These are phyloP conservation scores for Narcine bancroftii DNA, from an alignment of 2,113 vertebrate species.

Conservation along the genomic window DNA sequence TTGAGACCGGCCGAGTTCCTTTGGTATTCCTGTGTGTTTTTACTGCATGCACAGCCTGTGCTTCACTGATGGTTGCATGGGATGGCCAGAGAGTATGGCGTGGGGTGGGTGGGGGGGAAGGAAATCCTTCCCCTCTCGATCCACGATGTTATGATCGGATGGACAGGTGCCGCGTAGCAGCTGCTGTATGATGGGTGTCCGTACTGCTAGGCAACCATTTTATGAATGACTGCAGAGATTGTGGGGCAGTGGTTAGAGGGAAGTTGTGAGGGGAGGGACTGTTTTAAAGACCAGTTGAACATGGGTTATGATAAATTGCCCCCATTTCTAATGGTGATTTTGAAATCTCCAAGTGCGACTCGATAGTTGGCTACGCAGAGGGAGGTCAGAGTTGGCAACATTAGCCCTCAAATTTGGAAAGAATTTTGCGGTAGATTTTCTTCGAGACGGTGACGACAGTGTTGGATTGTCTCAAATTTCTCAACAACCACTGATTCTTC, in stretches of 20 bases:
- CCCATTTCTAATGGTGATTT: too few species aligned
- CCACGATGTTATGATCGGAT: background rate
- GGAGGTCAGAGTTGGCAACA: background rate
- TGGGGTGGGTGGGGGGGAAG: background rate
- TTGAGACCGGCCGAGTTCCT: too few species aligned
- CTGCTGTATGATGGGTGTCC: background rate
- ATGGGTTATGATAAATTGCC: background rate
- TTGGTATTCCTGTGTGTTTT: too few species aligned
- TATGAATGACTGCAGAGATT: conserved; percentile 39
- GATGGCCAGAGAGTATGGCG: background rate
- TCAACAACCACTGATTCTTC: background rate
- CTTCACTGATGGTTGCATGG: too few species aligned
- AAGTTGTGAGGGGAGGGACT: conserved; percentile 38
- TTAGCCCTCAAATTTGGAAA: background rate
- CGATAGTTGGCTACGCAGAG: background rate
- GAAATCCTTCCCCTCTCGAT: background rate
- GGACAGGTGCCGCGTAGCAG: background rate
- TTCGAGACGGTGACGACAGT: background rate
- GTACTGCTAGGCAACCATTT: conserved; percentile 40
- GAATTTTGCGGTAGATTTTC: background rate
- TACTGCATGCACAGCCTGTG: too few species aligned
- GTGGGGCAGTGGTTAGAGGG: background rate
- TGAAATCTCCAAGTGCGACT: background rate
- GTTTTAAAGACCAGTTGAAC: conserved; percentile 15
- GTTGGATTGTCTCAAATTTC: background rate